Percentiles rank a stretch among this genome's conserved stretches.
phyloP scores from a whole-genome alignment of 2,797 vertebrate species.

The Enteromius anoplus region DNA sequence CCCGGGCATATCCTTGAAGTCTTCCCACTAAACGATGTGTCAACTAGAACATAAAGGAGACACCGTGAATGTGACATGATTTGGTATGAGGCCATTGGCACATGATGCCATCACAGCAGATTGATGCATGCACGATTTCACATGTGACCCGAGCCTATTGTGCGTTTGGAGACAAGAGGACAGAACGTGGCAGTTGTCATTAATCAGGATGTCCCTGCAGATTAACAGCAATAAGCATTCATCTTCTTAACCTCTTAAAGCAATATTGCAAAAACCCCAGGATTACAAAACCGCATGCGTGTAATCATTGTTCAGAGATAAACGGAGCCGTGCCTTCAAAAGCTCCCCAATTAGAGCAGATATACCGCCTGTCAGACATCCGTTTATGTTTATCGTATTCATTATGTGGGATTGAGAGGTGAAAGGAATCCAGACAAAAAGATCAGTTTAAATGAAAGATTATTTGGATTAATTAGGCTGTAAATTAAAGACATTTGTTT shows the following conservation, averaged over 20 bases:
- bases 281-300: constrained; percentile 76
- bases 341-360: constrained; percentile 71
- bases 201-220: constrained; percentile 80
- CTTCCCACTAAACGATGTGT: constrained; percentile 63
- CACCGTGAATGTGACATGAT: constrained; percentile 75
- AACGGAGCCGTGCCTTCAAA: constrained; percentile 71
- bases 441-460: constrained; percentile 42
- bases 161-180: constrained; percentile 65
- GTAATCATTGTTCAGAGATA: constrained; percentile 75
- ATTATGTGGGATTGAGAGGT: constrained; percentile 53
- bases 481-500: constrained; percentile 38
- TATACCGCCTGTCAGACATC: constrained; percentile 64
- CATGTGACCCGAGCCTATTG: constrained; percentile 61
- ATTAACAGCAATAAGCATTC: constrained; percentile 88
- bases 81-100: constrained; percentile 60
- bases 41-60: constrained; percentile 66
- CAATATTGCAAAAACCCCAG: constrained; percentile 76
- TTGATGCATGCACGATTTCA: constrained; percentile 74
- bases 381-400: constrained; percentile 59
- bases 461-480: constrained; percentile 28
- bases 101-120: constrained; percentile 68
- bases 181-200: constrained; percentile 65
- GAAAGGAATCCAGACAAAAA: constrained; percentile 21
- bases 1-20: constrained; percentile 77
- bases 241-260: constrained; percentile 84